Conservation (phyloP, 2,888 invertebrate genomes). For the Slavum lentiscoides region DNA sequence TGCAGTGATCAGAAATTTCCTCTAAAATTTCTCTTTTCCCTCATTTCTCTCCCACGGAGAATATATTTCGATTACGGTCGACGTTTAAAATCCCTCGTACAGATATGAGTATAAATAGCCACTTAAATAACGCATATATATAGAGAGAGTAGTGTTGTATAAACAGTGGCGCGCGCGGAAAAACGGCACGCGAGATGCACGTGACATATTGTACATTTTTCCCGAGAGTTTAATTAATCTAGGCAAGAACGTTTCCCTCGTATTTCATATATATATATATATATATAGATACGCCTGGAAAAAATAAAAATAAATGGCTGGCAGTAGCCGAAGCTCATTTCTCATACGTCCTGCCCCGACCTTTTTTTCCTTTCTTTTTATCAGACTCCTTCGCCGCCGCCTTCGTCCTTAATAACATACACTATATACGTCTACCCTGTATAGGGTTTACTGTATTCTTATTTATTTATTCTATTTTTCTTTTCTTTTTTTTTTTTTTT, state of each 20-base stretch:
- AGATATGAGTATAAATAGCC: too few relatives aligned
- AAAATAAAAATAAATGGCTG: slow-evolving; percentile 50
- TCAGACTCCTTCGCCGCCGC: slow-evolving; percentile 25
- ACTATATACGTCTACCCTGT: slow-evolving; percentile 17
- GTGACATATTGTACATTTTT: slow-evolving; percentile 46
- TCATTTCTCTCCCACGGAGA: too few relatives aligned
- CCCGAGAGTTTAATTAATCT: slow-evolving; percentile 53
- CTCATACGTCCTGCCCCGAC: slow-evolving; percentile 47
- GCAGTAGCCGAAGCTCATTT: slow-evolving; percentile 40
- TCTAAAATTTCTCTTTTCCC: too few relatives aligned
- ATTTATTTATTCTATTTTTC: slow-evolving; percentile 51
- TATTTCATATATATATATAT: slow-evolving; percentile 50
- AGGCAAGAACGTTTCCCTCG: slow-evolving; percentile 50
- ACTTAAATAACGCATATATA: neutral
- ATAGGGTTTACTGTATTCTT: slow-evolving; percentile 42
- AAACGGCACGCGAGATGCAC: slow-evolving; percentile 32
- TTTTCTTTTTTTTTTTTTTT: slow-evolving; percentile 44
- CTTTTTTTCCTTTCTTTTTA: slow-evolving; percentile 53
- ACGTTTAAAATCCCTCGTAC: too few relatives aligned
- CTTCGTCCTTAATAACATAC: slow-evolving; percentile 45
- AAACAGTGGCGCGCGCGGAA: neutral
- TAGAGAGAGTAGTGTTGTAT: neutral
- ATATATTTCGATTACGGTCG: too few relatives aligned
- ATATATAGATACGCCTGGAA: slow-evolving; percentile 15
- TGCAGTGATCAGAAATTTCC: too few relatives aligned